Base-by-base conservation (phyloP, 2,113 vertebrate species). In the Podarcis muralis region DNA sequence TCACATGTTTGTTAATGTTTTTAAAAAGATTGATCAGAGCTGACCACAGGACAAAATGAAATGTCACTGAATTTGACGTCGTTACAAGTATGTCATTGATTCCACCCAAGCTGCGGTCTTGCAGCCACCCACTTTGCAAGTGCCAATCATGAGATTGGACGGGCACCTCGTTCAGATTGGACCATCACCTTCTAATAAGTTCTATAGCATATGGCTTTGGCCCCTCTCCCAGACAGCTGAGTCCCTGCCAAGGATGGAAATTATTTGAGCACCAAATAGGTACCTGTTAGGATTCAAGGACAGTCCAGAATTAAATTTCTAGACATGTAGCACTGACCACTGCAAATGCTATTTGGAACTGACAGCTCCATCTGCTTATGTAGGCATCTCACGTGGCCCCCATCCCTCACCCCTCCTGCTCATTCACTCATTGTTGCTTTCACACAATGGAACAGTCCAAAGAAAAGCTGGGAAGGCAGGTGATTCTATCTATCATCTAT, bases 51-150 rank as follows among this genome's bases (percentile, higher is more conserved):
- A 83, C 59, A 87, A 83, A 92, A 89, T 72, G 7, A 81, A 94
- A 85, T 89, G 79, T 40, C 89, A 57, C 48, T 88, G 3, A 37
- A 57, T 86, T 81, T 88, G 91, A 93, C 2, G 12, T 57, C 72
- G 13, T 80, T 88, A 74, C 85, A 68, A 83, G 40, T 2, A 11
- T 72, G 78, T 18, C 79, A 76, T 88, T 88, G 89, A 71, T 62
- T 90, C 86, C 90, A 91, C 40, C 43, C 77, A 15, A 0, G 0
- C 30, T 43, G 77, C 37, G 7, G 18, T 53, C 9, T 86, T 37
- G 16, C 85, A 68, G 59, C 59, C 81, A 11, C 15, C 90, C 37
- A 72, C 74, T 90, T 94, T 86, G 83, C 35, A 92, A 84, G 32
- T 88, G 92, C 81, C 92, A 90, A 0, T 91, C 92, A 91, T 81